Evolutionary conservation across 1,140 invertebrate species (phyloP).

Genomic region (Hylaeus anthracinus): DNA sequence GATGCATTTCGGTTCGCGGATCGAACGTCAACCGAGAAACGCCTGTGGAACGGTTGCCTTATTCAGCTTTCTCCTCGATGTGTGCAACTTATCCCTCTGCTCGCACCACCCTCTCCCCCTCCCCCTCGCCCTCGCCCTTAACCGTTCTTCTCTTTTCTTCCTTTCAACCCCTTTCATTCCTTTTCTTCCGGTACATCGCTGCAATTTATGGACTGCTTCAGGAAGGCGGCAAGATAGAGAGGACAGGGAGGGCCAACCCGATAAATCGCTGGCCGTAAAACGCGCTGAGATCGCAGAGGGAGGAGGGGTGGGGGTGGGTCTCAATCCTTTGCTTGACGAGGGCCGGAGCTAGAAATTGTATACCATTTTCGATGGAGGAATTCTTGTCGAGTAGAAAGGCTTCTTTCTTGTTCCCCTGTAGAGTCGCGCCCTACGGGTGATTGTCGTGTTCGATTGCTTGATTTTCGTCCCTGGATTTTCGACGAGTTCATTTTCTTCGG

Average conservation of each 20-base stretch:
- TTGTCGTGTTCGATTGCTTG: no score
- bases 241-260: slow-evolving; percentile 52
- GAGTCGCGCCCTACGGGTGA: slow-evolving; percentile 4
- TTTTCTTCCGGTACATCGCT: slow-evolving; percentile 67
- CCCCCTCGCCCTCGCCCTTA: background rate
- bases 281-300: slow-evolving; percentile 51
- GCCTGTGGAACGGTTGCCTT: background rate
- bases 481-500: no score
- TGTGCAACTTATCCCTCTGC: slow-evolving; percentile 14
- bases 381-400: slow-evolving; percentile 51
- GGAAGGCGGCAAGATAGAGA: slow-evolving; percentile 50
- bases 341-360: slow-evolving; percentile 19
- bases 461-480: no score
- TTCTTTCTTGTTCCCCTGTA: slow-evolving; percentile 19
- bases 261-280: slow-evolving; percentile 72
- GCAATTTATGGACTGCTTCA: slow-evolving; percentile 69
- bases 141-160: slow-evolving; percentile 13
- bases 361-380: slow-evolving; percentile 54
- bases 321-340: slow-evolving; percentile 34
- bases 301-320: background rate
- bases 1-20: slow-evolving; percentile 53
- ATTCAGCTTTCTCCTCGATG: slow-evolving; percentile 46
- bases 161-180: slow-evolving; percentile 47
- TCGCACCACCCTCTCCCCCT: no score
- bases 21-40: slow-evolving; percentile 43